phyloP scores from a whole-genome alignment of 2,797 vertebrate genomes.

The Adelosebastes latens region DNA sequence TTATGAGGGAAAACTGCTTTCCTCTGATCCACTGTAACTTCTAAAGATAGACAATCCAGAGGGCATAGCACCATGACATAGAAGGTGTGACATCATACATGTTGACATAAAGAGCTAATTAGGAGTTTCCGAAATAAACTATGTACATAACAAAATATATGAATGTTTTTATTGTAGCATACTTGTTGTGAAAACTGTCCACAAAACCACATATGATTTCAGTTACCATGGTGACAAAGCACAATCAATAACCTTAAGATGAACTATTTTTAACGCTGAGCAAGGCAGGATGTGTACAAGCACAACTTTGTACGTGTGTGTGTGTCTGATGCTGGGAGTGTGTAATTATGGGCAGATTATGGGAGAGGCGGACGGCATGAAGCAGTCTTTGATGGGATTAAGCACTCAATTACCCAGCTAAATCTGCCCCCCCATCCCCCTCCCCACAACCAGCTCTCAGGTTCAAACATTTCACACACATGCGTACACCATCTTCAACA shows the following conservation, averaged over 20 bases:
- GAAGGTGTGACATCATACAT: neutral
- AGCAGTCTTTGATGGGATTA: constrained; percentile 84
- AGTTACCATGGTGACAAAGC: constrained; percentile 12
- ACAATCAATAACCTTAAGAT: constrained; percentile 27
- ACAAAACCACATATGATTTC: neutral
- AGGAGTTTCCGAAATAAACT: neutral
- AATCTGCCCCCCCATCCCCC: constrained; percentile 44
- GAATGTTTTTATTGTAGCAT: neutral
- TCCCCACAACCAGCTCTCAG: constrained; percentile 17
- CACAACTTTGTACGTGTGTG: constrained; percentile 2
- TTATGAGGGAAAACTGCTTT: neutral
- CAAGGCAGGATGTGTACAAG: neutral
- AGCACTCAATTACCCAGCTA: constrained; percentile 81
- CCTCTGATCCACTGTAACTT: neutral
- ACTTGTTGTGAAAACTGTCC: neutral
- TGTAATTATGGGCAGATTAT: constrained; percentile 83
- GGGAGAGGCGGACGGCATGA: constrained; percentile 67
- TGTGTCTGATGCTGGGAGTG: constrained; percentile 63
- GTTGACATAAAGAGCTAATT: neutral
- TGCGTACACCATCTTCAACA: constrained; percentile 15
- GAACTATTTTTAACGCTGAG: constrained; percentile 26
- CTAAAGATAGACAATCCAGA: neutral
- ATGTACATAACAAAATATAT: neutral
- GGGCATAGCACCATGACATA: neutral
- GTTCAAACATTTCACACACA: constrained; percentile 52